Conservation (phyloP, 2,113 vertebrate species). For the Catharus fuscescens region DNA sequence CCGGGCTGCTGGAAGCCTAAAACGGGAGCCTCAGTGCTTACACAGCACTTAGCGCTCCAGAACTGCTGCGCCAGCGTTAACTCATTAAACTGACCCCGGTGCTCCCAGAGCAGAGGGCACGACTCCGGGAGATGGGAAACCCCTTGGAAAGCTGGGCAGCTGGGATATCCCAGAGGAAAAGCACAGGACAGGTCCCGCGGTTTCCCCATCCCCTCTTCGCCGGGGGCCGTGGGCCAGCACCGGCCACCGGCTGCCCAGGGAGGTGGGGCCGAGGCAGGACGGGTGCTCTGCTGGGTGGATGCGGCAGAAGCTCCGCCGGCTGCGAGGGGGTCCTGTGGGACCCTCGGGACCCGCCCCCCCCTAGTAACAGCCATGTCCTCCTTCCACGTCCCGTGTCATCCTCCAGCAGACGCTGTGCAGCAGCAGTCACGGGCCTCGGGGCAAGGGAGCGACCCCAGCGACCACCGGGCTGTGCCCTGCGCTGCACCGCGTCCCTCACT, state of each 20-base stretch:
- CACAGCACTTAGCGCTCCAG: constrained; percentile 22
- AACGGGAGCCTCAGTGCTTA: not conserved
- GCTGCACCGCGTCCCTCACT: not conserved
- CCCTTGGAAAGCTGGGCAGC: not conserved
- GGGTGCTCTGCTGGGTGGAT: no score
- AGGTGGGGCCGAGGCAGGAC: not conserved
- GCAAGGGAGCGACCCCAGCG: not conserved
- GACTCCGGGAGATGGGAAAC: not conserved
- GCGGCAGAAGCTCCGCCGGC: not conserved
- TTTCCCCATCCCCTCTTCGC: not conserved
- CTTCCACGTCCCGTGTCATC: not conserved
- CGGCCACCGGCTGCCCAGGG: accelerated
- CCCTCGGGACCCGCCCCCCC: not conserved
- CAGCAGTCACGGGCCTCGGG: not conserved
- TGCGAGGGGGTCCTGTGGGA: not conserved
- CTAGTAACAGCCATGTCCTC: not conserved
- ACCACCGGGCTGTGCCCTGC: not conserved
- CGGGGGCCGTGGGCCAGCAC: accelerated
- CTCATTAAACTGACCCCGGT: not conserved
- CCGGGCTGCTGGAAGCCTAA: not conserved
- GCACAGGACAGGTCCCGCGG: not conserved
- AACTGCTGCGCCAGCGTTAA: constrained; percentile 50
- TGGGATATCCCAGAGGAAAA: not conserved
- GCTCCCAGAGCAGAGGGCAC: constrained; percentile 53
- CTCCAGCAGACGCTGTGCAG: not conserved